phyloP scores from a whole-genome alignment of 2,797 vertebrate genomes.

The Pampus argenteus region DNA sequence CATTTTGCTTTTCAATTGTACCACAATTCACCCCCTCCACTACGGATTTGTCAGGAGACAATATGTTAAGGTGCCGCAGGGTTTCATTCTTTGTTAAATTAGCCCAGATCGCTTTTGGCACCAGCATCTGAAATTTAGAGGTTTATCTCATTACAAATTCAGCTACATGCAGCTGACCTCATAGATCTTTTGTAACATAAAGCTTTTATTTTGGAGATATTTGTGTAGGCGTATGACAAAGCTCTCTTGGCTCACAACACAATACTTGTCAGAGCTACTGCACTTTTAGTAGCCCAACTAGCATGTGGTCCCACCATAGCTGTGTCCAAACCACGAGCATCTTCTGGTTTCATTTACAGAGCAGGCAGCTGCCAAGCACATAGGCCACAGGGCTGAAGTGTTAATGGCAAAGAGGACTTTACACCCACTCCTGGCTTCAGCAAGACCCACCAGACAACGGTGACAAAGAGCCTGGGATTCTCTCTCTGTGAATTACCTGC shows the following conservation, averaged over 20 bases:
- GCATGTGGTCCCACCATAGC: constrained; percentile 80
- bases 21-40: constrained; percentile 58
- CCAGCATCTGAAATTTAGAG: constrained; percentile 66
- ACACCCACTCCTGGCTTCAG: constrained; percentile 71
- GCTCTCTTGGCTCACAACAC: constrained; percentile 76
- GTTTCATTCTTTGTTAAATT: constrained; percentile 77
- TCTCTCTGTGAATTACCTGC: constrained; percentile 78
- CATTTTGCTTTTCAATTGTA: constrained; percentile 54
- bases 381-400: constrained; percentile 82
- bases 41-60: constrained; percentile 71
- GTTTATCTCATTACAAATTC: constrained; percentile 77
- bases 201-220: constrained; percentile 80
- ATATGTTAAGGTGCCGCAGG: constrained; percentile 74
- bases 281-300: constrained; percentile 80
- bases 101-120: constrained; percentile 73
- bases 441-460: constrained; percentile 62
- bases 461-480: constrained; percentile 76
- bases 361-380: constrained; percentile 80
- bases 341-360: constrained; percentile 86
- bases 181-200: constrained; percentile 77
- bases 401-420: constrained; percentile 79
- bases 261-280: constrained; percentile 84
- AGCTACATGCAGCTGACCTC: constrained; percentile 77
- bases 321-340: constrained; percentile 84
- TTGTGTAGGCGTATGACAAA: constrained; percentile 80